Evolutionary conservation across 2,797 vertebrate species (phyloP).

Genomic region (Anomalospiza imberbis): DNA sequence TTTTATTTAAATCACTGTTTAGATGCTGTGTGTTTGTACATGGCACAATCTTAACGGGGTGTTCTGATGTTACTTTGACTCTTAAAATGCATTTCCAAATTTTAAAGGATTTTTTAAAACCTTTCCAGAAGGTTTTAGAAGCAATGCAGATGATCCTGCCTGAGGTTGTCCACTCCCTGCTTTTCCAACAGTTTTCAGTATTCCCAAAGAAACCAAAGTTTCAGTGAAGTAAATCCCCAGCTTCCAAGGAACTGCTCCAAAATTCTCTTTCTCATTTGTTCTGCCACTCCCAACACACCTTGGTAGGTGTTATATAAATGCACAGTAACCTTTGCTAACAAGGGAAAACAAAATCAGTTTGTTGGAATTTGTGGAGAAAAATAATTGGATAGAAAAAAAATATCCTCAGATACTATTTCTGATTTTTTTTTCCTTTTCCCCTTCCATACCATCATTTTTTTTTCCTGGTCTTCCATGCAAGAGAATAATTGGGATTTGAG

Average conservation of each 20-base stretch:
- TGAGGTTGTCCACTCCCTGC: accelerated
- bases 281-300: neutral
- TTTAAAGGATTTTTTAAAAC: neutral
- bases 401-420: neutral
- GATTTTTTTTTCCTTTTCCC: neutral
- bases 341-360: neutral
- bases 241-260: neutral
- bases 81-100: neutral
- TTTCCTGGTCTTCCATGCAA: neutral
- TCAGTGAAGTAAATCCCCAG: accelerated
- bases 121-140: neutral
- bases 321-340: neutral
- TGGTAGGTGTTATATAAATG: neutral
- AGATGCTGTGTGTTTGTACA: accelerated
- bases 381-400: neutral
- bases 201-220: neutral
- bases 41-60: too few species aligned
- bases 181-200: neutral
- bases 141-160: neutral
- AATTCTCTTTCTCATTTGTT: neutral
- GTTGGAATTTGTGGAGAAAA: neutral
- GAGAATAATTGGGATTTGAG: neutral
- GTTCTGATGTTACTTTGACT: neutral
- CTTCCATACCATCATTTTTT: neutral
- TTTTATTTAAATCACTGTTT: neutral